Base-by-base conservation (phyloP, 2,113 vertebrate genomes). In the Poeciliopsis occidentalis region DNA sequence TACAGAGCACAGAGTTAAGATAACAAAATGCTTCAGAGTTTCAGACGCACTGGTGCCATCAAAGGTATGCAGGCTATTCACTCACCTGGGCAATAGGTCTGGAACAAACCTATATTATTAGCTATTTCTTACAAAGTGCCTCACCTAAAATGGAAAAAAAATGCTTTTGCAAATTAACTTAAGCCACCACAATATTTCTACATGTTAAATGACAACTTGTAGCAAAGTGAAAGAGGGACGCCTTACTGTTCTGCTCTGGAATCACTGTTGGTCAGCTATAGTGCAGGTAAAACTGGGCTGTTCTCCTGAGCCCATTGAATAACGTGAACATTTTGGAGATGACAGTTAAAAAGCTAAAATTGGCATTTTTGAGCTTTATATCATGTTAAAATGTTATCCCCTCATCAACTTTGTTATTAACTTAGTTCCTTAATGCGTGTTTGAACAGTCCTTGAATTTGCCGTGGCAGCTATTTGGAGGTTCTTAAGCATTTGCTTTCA, bases 1-100 rank as follows among this genome's bases (percentile, higher is more conserved):
- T 88, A 90, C 85, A 72, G 70, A 82, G 69, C 69, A 41, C 51
- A 69, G 75, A 85, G 84, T 84, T 77, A 81, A 81, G 83, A 89
- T 86, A 85, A 86, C 90, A 88, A 88, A 87, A 87, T 87, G 76
- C 88, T 67, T 41, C 51, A 22, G 51, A 84, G 75, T 73, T 75
- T 81, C 60, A 88, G 88, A 85, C 84, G 60, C 37, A 34, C 78
- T 60, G 79, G 80, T 78, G 85, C 86, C 71, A 44, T 72, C 69
- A 26, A 51, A 69, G 84, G 71, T 71, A 69, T 64, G 66, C 67
- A 76, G 63, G 44, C 51, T 78, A 12, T 63, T 47, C 6, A 32
- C 37, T 68, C 73, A 80, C 83, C 66, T 32, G 41, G 31, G 44
- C 29, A 5, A 64, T 67, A 57, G 39, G 57, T 34, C 34, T 67